Evolutionary conservation across 2,113 vertebrate genomes (phyloP).

Genomic region (Cheirogaleus medius): DNA sequence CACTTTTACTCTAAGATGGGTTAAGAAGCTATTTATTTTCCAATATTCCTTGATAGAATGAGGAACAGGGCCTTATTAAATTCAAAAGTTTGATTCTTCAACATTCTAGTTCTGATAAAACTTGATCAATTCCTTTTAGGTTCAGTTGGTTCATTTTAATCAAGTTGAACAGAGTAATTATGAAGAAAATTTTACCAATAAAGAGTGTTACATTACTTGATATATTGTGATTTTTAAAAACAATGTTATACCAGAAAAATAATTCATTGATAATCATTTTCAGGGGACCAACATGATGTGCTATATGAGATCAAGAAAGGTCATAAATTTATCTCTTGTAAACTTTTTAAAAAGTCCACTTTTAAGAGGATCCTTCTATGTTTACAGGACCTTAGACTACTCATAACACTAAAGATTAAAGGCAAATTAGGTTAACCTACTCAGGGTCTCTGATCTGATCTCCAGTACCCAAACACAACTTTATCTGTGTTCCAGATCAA

Average conservation of each 20-base stretch:
- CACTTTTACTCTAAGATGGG: not conserved
- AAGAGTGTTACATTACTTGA: not conserved
- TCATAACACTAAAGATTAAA: constrained; percentile 83
- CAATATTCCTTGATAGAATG: not conserved
- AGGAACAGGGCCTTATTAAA: not conserved
- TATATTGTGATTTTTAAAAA: not conserved
- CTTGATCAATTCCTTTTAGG: not conserved
- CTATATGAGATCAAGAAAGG: not conserved
- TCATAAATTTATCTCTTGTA: constrained; percentile 21
- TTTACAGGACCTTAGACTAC: constrained; percentile 65
- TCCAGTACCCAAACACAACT: constrained; percentile 75
- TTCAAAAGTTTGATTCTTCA: not conserved
- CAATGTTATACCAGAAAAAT: not conserved
- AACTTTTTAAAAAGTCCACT: constrained; percentile 31
- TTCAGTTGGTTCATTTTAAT: not conserved
- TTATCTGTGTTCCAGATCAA: constrained; percentile 84
- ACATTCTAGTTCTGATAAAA: not conserved
- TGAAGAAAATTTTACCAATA: not conserved
- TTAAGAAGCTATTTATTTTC: not conserved
- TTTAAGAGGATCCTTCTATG: constrained; percentile 78
- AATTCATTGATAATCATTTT: constrained; percentile 12
- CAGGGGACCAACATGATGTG: not conserved
- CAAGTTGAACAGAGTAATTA: not conserved
- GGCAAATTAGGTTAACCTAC: constrained; percentile 80
- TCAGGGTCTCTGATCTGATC: constrained; percentile 60